phyloP scores from a whole-genome alignment of 2,888 invertebrate genomes.

The Parapristionchus giblindavisi region DNA sequence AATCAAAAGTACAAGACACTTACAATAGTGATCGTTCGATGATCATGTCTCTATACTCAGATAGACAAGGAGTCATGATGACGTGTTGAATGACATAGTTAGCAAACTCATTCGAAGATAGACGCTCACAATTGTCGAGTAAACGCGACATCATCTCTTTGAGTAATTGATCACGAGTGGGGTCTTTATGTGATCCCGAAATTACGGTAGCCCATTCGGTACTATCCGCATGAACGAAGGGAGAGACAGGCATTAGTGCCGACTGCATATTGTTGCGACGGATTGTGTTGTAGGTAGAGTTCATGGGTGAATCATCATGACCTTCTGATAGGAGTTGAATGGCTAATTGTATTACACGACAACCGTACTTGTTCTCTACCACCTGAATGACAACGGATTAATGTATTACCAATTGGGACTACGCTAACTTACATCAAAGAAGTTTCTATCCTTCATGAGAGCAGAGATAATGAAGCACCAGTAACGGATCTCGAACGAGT shows the following conservation, averaged over 20 bases:
- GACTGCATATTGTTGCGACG: slow-evolving; percentile 4
- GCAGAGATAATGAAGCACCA: slow-evolving; percentile 22
- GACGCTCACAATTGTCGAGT: slow-evolving; percentile 43
- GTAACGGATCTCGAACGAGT: slow-evolving; percentile 32
- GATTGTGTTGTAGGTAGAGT: not conserved
- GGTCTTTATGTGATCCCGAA: not conserved
- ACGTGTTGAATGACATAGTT: slow-evolving; percentile 66
- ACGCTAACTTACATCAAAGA: slow-evolving; percentile 16
- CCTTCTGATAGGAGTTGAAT: slow-evolving; percentile 57
- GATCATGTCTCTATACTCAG: slow-evolving; percentile 52
- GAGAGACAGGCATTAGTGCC: not conserved
- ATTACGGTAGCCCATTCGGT: slow-evolving; percentile 15
- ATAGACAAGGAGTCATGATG: slow-evolving; percentile 49
- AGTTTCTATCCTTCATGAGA: slow-evolving; percentile 40
- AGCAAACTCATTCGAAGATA: slow-evolving; percentile 62
- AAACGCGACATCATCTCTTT: slow-evolving; percentile 44
- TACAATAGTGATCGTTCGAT: slow-evolving; percentile 59
- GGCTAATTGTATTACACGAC: slow-evolving; percentile 57
- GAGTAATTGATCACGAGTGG: slow-evolving; percentile 37
- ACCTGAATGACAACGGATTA: slow-evolving; percentile 40
- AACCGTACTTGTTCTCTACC: slow-evolving; percentile 61
- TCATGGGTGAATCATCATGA: not conserved
- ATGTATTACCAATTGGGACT: not conserved
- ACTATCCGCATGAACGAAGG: not conserved
- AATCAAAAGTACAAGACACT: slow-evolving; percentile 26